These are phyloP conservation scores for Silurus glanis DNA, from an alignment of 2,113 vertebrate genomes.

Conservation along the genomic window DNA sequence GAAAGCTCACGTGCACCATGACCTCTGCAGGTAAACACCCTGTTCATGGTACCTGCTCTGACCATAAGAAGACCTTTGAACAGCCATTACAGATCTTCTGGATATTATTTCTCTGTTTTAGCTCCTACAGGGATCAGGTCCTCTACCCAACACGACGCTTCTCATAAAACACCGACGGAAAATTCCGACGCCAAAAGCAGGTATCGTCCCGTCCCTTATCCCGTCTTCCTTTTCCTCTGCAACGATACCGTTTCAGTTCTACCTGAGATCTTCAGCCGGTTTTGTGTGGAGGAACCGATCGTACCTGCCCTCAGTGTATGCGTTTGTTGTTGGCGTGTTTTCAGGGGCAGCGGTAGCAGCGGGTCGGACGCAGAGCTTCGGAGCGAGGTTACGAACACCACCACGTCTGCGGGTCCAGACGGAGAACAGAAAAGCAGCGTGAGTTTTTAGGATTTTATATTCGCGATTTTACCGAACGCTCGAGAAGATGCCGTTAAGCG, in stretches of 20 bases:
- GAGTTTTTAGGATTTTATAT: conserved; percentile 61
- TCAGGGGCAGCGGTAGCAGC: conserved; percentile 68
- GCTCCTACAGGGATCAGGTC: conserved; percentile 40
- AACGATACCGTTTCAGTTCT: too few species aligned
- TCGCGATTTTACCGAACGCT: too few species aligned
- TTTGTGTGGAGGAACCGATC: too few species aligned
- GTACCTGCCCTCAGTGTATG: too few species aligned
- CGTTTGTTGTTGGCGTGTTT: not conserved
- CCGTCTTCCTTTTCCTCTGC: not conserved
- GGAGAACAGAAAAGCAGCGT: conserved; percentile 84
- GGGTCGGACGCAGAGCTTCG: conserved; percentile 78
- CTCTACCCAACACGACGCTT: conserved; percentile 56
- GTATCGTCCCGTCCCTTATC: conserved; percentile 22
- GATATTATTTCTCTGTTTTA: not conserved
- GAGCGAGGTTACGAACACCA: conserved; percentile 76
- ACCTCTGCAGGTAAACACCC: conserved; percentile 37
- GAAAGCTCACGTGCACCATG: not conserved
- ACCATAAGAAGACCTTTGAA: too few species aligned
- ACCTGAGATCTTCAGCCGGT: too few species aligned
- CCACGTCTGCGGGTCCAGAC: conserved; percentile 83
- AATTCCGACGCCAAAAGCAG: conserved; percentile 8
- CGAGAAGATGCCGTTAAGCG: too few species aligned
- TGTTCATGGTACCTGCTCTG: too few species aligned
- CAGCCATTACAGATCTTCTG: not conserved
- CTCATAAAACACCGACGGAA: conserved; percentile 25